Base-by-base conservation (phyloP, 1,140 invertebrate species). In the Aporrectodea caliginosa region DNA sequence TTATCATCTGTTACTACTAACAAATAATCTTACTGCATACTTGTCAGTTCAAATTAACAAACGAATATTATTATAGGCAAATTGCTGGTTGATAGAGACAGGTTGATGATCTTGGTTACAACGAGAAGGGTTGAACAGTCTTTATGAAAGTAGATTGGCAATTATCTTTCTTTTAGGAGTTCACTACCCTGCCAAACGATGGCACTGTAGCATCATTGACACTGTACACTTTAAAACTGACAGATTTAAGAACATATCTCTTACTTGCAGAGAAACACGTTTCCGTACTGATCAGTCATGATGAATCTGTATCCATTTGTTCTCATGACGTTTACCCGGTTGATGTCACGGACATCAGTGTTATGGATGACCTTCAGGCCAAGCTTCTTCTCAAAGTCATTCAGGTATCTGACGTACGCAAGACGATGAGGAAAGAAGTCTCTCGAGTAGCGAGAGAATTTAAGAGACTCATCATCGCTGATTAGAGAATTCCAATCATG, bases 401-500 rank as follows among this genome's bases (percentile, higher is more conserved):
- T 83, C 30, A 90, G 82, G 81, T 90, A 90, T 33, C 84, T 75
- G 1, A 89, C 83, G 14, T 72, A 72, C 27, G n/a, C 6, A 2
- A 72, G 27, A 6, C 70, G n/a, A 27, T 85, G 82, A 12, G 89
- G 89, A 79, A 90, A 90, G 84, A 89, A 87, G 69, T 88, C 84
- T 58, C 83, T 83, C 35, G 88, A 88, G 82, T 87, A 88, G 73
- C 86, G 83, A 16, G 82, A 82, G 78, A 89, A 85, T 14, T 84
- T 82, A 1, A 90, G 82, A 29, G 75, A 72, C 30, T 85, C 83
- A 77, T 89, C 86, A 81, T 90, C 84, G 75, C 85, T 88, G 6
- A 90, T 81, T 0, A 90, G 83, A 6, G 88, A 89, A 83, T 90
- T 90, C 89, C 89, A 90, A 83, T 90, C 89, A 80, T 90, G 89